Conservation (phyloP, 37 sponge, comb jelly and placozoan genomes). For the Diacarnus erythraeanus region DNA sequence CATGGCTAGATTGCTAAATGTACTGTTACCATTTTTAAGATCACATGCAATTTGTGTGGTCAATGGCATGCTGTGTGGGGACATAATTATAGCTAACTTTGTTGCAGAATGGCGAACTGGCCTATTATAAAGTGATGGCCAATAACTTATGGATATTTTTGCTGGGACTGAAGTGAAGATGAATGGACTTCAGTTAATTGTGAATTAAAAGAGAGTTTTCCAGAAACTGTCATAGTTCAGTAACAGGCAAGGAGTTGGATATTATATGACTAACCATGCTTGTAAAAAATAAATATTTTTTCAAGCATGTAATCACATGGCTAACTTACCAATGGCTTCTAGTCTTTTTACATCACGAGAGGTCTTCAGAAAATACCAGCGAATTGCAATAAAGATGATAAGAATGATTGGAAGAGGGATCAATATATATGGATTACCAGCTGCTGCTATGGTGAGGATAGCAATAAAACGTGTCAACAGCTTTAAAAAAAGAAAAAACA, state of each 20-base stretch:
- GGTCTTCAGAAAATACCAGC: constrained; percentile 63
- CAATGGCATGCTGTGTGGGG: no score
- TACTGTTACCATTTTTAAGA: no score
- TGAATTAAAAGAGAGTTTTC: no score
- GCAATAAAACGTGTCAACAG: constrained; percentile 46
- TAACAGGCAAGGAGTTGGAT: no score
- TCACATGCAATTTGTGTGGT: no score
- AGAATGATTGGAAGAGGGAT: constrained; percentile 37
- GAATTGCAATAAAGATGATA: constrained; percentile 26
- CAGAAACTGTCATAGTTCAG: no score
- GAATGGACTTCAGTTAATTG: no score
- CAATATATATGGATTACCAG: constrained; percentile 60
- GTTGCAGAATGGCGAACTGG: no score
- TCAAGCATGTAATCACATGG: not conserved
- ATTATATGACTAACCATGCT: no score
- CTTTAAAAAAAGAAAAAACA: constrained; percentile 21
- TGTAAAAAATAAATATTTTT: no score
- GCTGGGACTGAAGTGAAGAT: constrained; percentile 31
- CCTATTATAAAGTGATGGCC: no score
- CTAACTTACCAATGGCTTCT: constrained; percentile 65
- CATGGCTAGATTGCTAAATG: not conserved
- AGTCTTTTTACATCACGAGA: constrained; percentile 76
- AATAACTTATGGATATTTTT: constrained; percentile 15
- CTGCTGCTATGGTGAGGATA: constrained; percentile 45
- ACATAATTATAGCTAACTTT: no score